Conservation (phyloP, 2,113 vertebrate genomes). For the Donacobius atricapilla region DNA sequence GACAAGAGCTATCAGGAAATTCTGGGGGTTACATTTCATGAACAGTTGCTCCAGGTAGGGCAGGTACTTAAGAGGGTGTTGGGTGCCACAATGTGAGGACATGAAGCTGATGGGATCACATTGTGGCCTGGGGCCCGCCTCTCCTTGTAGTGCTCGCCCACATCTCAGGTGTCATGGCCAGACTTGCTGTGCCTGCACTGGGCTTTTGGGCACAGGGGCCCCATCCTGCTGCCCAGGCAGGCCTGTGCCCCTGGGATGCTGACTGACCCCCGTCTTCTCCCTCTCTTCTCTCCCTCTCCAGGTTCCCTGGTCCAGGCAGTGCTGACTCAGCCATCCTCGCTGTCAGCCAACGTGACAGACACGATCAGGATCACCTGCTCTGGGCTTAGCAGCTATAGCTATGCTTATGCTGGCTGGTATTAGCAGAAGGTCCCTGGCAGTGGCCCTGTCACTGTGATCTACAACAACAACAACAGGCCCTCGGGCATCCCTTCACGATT, state of each 20-base stretch:
- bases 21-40: no score
- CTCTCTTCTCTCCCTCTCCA: background rate
- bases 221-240: no score
- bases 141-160: accelerated
- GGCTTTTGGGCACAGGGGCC: background rate
- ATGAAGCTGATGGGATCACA: no score
- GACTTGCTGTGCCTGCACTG: background rate
- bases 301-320: background rate
- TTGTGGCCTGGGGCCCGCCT: background rate
- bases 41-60: no score
- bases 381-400: background rate
- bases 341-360: background rate
- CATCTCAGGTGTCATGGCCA: background rate
- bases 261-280: background rate
- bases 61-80: no score
- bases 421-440: background rate
- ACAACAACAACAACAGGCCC: accelerated
- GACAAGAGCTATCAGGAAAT: no score
- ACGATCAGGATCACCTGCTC: background rate
- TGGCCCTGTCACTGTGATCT: background rate
- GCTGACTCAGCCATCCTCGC: accelerated
- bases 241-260: background rate
- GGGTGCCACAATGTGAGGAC: no score
- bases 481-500: background rate
- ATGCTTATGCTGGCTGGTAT: background rate